Evolutionary conservation across 2,888 invertebrate species (phyloP), one percentile per base, ranked within the genome.

Genomic region (Electrophaes corylata): DNA sequence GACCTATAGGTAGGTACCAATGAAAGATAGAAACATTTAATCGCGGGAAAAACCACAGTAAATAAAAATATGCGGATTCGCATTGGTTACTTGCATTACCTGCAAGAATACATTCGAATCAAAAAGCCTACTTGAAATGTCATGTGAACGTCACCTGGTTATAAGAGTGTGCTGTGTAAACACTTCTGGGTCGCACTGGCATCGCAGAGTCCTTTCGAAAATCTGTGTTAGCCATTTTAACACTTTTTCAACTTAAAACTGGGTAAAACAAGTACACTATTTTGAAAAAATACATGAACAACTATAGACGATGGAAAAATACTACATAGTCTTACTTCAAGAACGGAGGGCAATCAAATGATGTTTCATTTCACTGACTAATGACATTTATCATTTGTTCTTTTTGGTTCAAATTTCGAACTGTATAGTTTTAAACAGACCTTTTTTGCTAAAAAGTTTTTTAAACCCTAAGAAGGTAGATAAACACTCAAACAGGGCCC

Each of bases 91-190:
- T n/a, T n/a, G n/a, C n/a, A n/a, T n/a, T n/a, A n/a, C n/a, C n/a
- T n/a, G n/a, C n/a, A n/a, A n/a, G n/a, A n/a, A n/a, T n/a, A n/a
- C n/a, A n/a, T n/a, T n/a, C n/a, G n/a, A n/a, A n/a, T n/a, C n/a
- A n/a, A 37, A 16, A 37, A 31, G 58, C 62, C 60, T 60, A 51
- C 57, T 50, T 48, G 57, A 63, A 52, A 47, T 52, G 8, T 14
- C 31, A 46, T 16, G 35, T 37, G 16, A 33, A 48, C n/a, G 41
- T 59, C 51, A 60, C 92, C 88, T 92, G 92, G 71, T 92, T 91
- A 78, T 94, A 94, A 44, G 94, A 94, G 79, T 94, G 94, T 54
- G 94, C 93, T 44, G 94, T 94, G 73, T 94, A 95, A 53, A 95
- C 93, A 82, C 94, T 95, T 69, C 95, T 91, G 8, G 94, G 94